A percentile compares a stretch with the other conserved stretches of the same genome.
Conservation (phyloP, 2,113 vertebrate species). For the Herpetotheres cachinnans region DNA sequence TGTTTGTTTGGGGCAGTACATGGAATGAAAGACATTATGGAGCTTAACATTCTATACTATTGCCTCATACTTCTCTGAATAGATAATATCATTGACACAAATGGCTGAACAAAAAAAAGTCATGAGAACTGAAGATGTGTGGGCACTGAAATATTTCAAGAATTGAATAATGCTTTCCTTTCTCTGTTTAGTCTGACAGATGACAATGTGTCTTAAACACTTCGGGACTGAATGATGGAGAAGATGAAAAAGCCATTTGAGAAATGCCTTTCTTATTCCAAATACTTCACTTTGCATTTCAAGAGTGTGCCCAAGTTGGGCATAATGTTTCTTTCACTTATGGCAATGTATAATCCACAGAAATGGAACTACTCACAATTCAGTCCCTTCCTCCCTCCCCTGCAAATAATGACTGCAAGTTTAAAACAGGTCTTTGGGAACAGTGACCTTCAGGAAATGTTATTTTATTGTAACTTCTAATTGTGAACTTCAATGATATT, state of each 20-base stretch:
- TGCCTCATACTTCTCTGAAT: constrained; percentile 60
- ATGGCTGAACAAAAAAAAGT: constrained; percentile 54
- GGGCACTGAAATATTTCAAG: constrained; percentile 67
- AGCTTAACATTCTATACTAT: constrained; percentile 47
- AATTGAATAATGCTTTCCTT: constrained; percentile 56
- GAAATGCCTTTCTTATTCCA: constrained; percentile 24
- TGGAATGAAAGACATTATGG: constrained; percentile 47
- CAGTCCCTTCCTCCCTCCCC: not conserved
- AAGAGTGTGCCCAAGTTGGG: not conserved
- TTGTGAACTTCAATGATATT: constrained; percentile 31
- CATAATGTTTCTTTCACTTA: constrained; percentile 40
- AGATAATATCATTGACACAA: constrained; percentile 60
- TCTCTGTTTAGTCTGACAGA: constrained; percentile 52
- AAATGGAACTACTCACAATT: not conserved
- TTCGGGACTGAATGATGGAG: constrained; percentile 23
- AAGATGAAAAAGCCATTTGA: constrained; percentile 47
- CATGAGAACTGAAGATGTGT: constrained; percentile 68
- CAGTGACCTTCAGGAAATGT: not conserved
- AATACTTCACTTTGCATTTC: not conserved
- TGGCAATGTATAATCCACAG: not conserved
- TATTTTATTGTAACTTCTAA: constrained; percentile 37
- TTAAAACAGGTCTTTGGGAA: constrained; percentile 9
- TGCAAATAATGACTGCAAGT: not conserved
- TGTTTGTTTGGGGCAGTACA: not conserved
- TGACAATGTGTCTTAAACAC: constrained; percentile 21